Percentiles rank a stretch among this genome's conserved stretches.
Conservation (phyloP, 1,140 invertebrate genomes). For the Cryptotermes secundus region DNA sequence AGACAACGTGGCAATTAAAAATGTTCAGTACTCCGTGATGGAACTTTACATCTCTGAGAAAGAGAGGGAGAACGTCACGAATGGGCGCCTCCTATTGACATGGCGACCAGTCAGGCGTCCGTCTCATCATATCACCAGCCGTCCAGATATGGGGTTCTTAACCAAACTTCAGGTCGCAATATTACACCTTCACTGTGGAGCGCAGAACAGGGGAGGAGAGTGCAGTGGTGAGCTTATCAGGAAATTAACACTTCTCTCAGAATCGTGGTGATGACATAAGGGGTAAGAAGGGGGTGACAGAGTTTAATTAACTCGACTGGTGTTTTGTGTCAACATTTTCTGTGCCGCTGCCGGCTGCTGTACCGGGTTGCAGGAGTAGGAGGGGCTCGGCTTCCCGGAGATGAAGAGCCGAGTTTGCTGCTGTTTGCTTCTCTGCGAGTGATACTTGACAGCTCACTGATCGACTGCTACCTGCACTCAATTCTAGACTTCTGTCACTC, state of each 20-base stretch:
- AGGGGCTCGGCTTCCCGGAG: background rate
- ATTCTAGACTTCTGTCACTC: background rate
- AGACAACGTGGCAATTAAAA: no score
- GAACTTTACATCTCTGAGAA: no score
- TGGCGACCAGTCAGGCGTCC: no score
- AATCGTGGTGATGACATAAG: background rate
- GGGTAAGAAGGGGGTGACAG: slow-evolving; percentile 1
- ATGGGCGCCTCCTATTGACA: background rate
- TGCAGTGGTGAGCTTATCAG: slow-evolving; percentile 20
- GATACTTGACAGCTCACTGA: background rate
- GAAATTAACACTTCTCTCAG: slow-evolving; percentile 25
- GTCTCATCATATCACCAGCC: background rate
- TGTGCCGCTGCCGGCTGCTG: background rate
- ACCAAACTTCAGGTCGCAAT: background rate
- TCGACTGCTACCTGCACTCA: background rate
- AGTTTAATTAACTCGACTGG: slow-evolving; percentile 29
- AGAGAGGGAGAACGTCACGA: background rate
- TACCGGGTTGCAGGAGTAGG: background rate
- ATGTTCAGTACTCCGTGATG: no score
- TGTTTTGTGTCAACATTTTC: slow-evolving; percentile 30
- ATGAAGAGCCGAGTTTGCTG: background rate
- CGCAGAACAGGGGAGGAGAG: no score
- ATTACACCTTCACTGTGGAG: background rate
- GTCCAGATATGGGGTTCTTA: slow-evolving; percentile 7
- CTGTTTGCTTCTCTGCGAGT: background rate